Evolutionary conservation across 2,113 vertebrate species (phyloP), one percentile per base, ranked within the genome.

Genomic region (Conger conger): DNA sequence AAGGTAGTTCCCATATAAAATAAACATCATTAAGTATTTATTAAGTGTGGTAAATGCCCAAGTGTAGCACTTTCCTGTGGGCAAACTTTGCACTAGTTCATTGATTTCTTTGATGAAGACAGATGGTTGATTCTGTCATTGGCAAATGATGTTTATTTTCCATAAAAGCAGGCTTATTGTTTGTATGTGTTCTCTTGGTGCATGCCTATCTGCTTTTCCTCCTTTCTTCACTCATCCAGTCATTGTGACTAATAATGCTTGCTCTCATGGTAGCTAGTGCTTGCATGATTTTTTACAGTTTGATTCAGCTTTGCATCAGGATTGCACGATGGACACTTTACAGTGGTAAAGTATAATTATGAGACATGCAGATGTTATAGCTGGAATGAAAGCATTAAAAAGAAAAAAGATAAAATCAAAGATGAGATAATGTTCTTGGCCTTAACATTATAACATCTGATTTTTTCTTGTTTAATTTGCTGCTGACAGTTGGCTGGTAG

Each of bases 211-310:
- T 16, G 17, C 76, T 38, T 15, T 15, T 63, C 11, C 23, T 53
- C 79, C 79, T 36, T 53, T 81, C 54, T 80, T 79, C 17, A n/a
- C 23, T 79, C 23, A 30, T 27, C 35, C 20, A 73, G 60, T 20
- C 38, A 17, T 68, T 76, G 54, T 73, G 11, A 86, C 91, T 92
- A 92, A 91, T 82, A 11, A 84, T 89, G 77, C 84, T 84, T 60
- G 27, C n/a, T 53, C 85, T 86, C 35, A 82, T 54, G 30, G 82
- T 86, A 15, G 3, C 80, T 30, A 60, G 42, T 36, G 37, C 87
- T 87, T 89, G 91, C 89, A 91, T 90, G 89, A 81, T 86, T 89
- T 88, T 81, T 90, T 6, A 87, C 81, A 78, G 4, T 83, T 30
- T 80, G 16, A 83, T 87, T 83, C 42, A 90, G 88, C 90, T 33